Conservation (phyloP, 2,888 invertebrate species). For the Hemithea aestivaria region DNA sequence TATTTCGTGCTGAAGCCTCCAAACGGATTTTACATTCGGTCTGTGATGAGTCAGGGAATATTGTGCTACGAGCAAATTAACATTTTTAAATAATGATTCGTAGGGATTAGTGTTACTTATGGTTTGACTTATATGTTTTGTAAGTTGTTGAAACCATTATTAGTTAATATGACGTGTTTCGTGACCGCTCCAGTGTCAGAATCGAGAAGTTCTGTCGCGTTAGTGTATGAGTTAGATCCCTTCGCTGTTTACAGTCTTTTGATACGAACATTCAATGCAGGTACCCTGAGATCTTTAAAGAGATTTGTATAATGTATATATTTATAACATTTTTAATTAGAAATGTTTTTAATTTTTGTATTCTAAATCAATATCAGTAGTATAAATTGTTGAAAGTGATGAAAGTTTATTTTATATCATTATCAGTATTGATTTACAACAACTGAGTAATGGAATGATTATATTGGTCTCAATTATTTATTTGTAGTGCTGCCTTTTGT, state of each 20-base stretch:
- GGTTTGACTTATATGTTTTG: constrained; percentile 72
- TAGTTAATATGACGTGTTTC: constrained; percentile 70
- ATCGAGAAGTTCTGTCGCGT: constrained; percentile 54
- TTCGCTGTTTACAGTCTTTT: constrained; percentile 40
- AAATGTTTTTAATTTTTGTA: constrained; percentile 51
- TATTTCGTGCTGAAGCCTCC: no score
- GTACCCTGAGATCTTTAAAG: constrained; percentile 48
- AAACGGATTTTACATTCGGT: constrained; percentile 65
- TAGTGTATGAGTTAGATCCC: constrained; percentile 38
- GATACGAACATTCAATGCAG: constrained; percentile 37
- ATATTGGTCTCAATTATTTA: constrained; percentile 13
- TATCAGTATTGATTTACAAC: constrained; percentile 32
- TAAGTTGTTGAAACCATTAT: constrained; percentile 74
- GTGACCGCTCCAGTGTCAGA: constrained; percentile 64
- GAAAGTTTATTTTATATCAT: constrained; percentile 56
- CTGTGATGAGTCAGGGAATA: constrained; percentile 73
- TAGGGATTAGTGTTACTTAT: constrained; percentile 72
- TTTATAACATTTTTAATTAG: constrained; percentile 53
- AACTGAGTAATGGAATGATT: constrained; percentile 20
- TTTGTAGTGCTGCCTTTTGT: constrained; percentile 14
- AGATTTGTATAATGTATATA: constrained; percentile 44
- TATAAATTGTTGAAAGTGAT: constrained; percentile 63
- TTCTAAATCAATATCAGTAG: constrained; percentile 57
- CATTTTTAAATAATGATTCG: constrained; percentile 72
- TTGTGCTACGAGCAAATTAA: constrained; percentile 76